Evolutionary conservation across 1,140 invertebrate genomes (phyloP).

Genomic region (Drosophila obscura): DNA sequence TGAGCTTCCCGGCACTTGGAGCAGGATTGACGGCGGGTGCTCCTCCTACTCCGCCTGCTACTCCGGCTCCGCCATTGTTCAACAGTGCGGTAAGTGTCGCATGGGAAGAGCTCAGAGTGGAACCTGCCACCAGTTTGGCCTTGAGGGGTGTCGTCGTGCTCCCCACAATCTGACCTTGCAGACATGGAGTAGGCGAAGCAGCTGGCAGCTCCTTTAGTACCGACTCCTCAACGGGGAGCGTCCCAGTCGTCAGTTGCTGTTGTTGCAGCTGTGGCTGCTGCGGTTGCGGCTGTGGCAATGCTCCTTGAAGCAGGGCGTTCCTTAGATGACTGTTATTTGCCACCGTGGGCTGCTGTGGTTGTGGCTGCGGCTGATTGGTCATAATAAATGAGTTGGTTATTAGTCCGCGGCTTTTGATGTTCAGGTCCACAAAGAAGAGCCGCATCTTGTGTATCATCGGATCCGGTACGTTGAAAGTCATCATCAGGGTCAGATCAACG

Average conservation of each 20-base stretch:
- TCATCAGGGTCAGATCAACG: conserved; percentile 73
- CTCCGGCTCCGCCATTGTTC: conserved; percentile 57
- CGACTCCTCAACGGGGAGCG: conserved; percentile 18
- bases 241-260: conserved; percentile 3
- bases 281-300: conserved; percentile 26
- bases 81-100: conserved; percentile 79
- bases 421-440: conserved; percentile 78
- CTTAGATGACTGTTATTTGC: conserved; percentile 62
- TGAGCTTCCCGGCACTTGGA: conserved; percentile 46
- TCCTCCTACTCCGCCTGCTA: conserved; percentile 4
- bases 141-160: conserved; percentile 57
- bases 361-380: conserved; percentile 40
- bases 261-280: conserved; percentile 8
- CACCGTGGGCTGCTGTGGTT: conserved; percentile 21
- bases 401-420: conserved; percentile 81
- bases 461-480: conserved; percentile 75
- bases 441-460: conserved; percentile 82
- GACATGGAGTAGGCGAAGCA: conserved; percentile 46
- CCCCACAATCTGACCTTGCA: conserved; percentile 63
- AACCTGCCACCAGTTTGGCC: conserved; percentile 45
- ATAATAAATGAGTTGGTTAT: conserved; percentile 78
- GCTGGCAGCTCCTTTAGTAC: conserved; percentile 48
- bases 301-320: conserved; percentile 60
- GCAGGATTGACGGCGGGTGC: conserved; percentile 14
- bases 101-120: conserved; percentile 78